Evolutionary conservation across 2,113 vertebrate genomes (phyloP).

Genomic region (Bolborhynchus lineola): DNA sequence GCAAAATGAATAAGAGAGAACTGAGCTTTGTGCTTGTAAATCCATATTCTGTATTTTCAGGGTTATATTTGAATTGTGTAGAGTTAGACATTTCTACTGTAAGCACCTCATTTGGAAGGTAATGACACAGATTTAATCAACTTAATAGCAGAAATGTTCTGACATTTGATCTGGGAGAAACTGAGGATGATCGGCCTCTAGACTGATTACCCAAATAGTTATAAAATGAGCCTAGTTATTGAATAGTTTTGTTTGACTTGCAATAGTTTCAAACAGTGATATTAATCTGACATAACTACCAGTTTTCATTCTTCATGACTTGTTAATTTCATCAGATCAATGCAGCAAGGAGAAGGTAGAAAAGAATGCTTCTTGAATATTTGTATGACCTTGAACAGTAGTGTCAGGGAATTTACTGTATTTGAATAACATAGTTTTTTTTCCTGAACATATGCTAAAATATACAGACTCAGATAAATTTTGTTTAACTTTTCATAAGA

Average conservation of each 20-base stretch:
- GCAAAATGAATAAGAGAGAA: background rate
- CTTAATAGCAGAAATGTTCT: constrained; percentile 25
- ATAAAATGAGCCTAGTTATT: constrained; percentile 2
- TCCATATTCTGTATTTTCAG: background rate
- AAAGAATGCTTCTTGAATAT: background rate
- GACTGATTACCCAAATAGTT: background rate
- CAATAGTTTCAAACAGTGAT: constrained; percentile 13
- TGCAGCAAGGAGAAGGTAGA: background rate
- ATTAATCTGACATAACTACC: constrained; percentile 48
- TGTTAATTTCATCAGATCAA: background rate
- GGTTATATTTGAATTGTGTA: background rate
- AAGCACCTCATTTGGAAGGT: background rate
- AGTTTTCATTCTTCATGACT: background rate
- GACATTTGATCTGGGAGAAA: constrained; percentile 18
- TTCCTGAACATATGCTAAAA: background rate
- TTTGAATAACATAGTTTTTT: background rate
- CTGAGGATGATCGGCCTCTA: background rate
- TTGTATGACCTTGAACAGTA: background rate
- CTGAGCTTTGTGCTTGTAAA: background rate
- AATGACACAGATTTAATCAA: constrained; percentile 2
- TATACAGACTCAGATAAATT: background rate
- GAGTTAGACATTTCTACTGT: background rate
- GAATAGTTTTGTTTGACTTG: constrained; percentile 16
- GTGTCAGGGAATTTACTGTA: background rate
- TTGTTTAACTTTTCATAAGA: background rate